A percentile compares a stretch with the other conserved stretches of the same genome.
phyloP scores from a whole-genome alignment of 2,113 vertebrate species.

The Phalacrocorax pelagicus region DNA sequence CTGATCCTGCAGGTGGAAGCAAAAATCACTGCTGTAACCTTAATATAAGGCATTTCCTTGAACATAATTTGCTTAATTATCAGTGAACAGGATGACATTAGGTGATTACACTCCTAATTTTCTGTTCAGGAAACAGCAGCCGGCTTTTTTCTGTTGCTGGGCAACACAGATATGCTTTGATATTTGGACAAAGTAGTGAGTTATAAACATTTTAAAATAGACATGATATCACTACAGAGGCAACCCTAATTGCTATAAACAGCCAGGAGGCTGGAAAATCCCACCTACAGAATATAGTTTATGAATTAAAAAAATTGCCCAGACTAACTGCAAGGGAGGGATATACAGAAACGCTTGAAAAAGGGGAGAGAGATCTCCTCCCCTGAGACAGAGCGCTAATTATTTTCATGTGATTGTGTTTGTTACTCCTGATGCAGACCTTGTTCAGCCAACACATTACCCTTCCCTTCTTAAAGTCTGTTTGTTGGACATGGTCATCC shows the following conservation, averaged over 20 bases:
- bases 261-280: slow-evolving; percentile 5
- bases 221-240: slow-evolving; percentile 2
- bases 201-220: slow-evolving; percentile 24
- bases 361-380: background rate
- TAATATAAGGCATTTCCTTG: slow-evolving; percentile 17
- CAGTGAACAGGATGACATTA: slow-evolving; percentile 10
- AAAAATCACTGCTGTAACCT: background rate
- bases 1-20: background rate
- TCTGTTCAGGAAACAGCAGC: slow-evolving; percentile 21
- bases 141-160: slow-evolving; percentile 35
- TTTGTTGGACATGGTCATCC: background rate
- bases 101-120: slow-evolving; percentile 39
- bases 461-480: background rate
- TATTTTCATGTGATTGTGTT: background rate
- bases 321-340: background rate
- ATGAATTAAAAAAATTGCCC: background rate
- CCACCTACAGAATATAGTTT: background rate
- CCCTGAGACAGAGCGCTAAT: background rate
- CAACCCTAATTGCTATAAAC: background rate
- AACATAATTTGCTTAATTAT: slow-evolving; percentile 15
- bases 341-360: background rate
- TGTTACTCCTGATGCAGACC: background rate
- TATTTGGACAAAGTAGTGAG: background rate
- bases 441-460: background rate
- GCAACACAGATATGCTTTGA: slow-evolving; percentile 41